Conservation (phyloP, 2,888 invertebrate species). For the Metallyticus violacea region DNA sequence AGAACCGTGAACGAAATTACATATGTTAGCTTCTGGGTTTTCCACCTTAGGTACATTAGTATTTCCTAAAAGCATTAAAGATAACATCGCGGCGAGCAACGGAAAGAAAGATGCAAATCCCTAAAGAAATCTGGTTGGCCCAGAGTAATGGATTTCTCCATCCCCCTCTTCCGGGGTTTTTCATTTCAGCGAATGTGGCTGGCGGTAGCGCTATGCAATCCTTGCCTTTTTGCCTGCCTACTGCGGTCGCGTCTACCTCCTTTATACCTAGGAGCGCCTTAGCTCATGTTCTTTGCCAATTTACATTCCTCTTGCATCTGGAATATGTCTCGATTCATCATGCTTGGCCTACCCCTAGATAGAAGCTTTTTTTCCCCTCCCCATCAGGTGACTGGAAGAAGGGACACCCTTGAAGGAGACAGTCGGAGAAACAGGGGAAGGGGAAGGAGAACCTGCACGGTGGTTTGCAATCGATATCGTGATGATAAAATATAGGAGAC, state of each 20-base stretch:
- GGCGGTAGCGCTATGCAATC: neutral
- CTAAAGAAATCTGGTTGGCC: neutral
- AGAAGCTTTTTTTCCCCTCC: neutral
- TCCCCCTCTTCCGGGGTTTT: neutral
- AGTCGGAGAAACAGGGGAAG: neutral
- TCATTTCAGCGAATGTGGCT: neutral
- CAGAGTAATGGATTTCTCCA: neutral
- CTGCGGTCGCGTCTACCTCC: neutral
- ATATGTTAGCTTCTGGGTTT: neutral
- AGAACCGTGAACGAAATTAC: neutral
- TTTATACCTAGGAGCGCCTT: no score
- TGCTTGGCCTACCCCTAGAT: neutral
- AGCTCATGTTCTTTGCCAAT: neutral
- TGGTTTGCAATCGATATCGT: slow-evolving; percentile 3
- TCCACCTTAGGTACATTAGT: neutral
- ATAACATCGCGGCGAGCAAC: neutral
- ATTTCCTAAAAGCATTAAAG: neutral
- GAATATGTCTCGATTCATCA: neutral
- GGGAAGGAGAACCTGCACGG: neutral
- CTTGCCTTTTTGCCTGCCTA: neutral
- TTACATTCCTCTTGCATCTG: neutral
- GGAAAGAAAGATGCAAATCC: neutral
- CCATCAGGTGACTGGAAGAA: neutral
- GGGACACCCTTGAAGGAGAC: neutral
- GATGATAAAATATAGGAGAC: slow-evolving; percentile 18